Conservation (phyloP, 2,888 invertebrate species). For the Sinodicranocentrus sp. region DNA sequence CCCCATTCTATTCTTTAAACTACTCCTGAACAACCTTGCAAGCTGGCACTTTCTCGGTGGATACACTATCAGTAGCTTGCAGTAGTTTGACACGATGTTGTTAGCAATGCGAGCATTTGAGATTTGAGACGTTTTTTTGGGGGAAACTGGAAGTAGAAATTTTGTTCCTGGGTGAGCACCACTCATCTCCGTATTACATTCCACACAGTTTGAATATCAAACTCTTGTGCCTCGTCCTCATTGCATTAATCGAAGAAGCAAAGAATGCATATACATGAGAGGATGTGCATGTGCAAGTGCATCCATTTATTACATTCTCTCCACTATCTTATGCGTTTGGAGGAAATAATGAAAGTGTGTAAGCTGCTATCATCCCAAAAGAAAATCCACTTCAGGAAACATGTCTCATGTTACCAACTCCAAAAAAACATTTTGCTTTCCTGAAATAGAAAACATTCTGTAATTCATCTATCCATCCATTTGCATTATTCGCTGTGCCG, state of each 20-base stretch:
- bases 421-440: too few relatives aligned
- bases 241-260: slow-evolving; percentile 1
- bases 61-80: too few relatives aligned
- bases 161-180: neutral
- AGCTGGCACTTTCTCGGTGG: slow-evolving; percentile 11
- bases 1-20: neutral
- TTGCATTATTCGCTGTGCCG: too few relatives aligned
- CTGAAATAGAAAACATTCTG: too few relatives aligned
- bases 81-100: too few relatives aligned
- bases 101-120: too few relatives aligned
- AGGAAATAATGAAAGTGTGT: neutral
- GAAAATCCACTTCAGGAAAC: slow-evolving; percentile 3
- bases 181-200: neutral
- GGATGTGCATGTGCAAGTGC: too few relatives aligned
- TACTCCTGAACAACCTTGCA: neutral
- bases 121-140: slow-evolving; percentile 7
- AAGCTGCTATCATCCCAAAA: neutral
- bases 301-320: neutral
- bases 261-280: neutral
- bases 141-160: slow-evolving; percentile 21
- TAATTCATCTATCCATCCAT: too few relatives aligned
- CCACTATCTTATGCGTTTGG: too few relatives aligned
- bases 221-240: neutral
- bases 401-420: neutral
- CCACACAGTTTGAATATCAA: slow-evolving; percentile 1